These are phyloP conservation scores for Drosophila ogumai DNA, from an alignment of 1,140 invertebrate genomes.

Conservation along the genomic window DNA sequence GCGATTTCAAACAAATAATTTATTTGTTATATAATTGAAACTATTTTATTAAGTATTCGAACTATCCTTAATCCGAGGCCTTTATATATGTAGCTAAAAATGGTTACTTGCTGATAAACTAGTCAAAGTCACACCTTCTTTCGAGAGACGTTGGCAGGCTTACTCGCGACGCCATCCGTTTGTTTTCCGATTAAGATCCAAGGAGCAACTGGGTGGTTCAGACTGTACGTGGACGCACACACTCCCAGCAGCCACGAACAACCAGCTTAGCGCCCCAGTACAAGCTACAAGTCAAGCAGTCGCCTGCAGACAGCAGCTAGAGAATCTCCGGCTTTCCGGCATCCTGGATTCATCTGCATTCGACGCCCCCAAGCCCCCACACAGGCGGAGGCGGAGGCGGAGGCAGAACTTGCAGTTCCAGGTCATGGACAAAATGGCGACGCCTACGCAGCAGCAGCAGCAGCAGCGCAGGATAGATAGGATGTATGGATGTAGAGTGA, in stretches of 20 bases:
- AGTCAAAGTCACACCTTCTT: not conserved
- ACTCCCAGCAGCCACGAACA: slow-evolving; percentile 51
- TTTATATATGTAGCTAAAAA: not conserved
- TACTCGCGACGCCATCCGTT: not conserved
- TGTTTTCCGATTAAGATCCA: slow-evolving; percentile 38
- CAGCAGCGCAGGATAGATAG: slow-evolving; percentile 19
- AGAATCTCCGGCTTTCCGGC: slow-evolving; percentile 39
- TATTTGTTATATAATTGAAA: too few species aligned
- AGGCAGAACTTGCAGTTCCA: slow-evolving; percentile 58
- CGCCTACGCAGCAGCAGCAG: slow-evolving; percentile 67
- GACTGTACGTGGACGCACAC: not conserved
- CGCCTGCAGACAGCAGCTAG: slow-evolving; percentile 51
- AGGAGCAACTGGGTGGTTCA: slow-evolving; percentile 8
- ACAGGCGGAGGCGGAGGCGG: slow-evolving; percentile 27
- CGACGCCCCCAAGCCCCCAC: slow-evolving; percentile 15
- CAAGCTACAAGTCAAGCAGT: slow-evolving; percentile 77
- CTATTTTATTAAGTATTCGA: too few species aligned
- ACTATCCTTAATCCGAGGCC: not conserved
- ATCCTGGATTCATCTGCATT: slow-evolving; percentile 50
- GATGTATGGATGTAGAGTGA: slow-evolving; percentile 37
- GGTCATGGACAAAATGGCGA: slow-evolving; percentile 69
- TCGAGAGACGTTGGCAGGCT: not conserved
- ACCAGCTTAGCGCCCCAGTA: slow-evolving; percentile 66
- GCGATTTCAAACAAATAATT: too few species aligned
- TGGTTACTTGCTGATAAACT: not conserved